Base-by-base conservation (phyloP, 23 tunicate genomes). In the Trididemnum clinides region DNA sequence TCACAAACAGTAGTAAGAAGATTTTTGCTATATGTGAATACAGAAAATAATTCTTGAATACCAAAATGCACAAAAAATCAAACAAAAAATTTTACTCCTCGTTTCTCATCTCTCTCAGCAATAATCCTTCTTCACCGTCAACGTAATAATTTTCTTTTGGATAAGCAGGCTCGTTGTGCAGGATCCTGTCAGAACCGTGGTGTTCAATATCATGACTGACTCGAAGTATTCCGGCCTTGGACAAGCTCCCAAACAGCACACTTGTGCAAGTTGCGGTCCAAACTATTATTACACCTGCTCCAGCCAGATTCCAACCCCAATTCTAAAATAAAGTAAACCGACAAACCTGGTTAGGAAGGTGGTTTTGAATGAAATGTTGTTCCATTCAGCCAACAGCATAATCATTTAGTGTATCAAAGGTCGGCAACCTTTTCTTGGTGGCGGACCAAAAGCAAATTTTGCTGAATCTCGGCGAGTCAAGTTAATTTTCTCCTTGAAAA, bases 81-180 rank as follows among this genome's bases (percentile, higher is more conserved):
- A n/a, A n/a, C n/a, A n/a, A n/a, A n/a, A n/a, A n/a, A n/a, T 15
- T 44, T 44, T 44, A 7, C 15, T 44, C 15, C 54, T 44, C 10
- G 10, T 7, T 10, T 15, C 12, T 15, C 54, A 44, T 15, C 54
- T 44, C 54, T 44, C 54, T 7, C 15, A 7, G 54, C 54, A 44
- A 44, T 44, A 44, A 7, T 44, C 69, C 4, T 44, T 19, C 21
- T 59, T 59, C 26, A 15, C 21, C 69, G 22, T 59, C 69, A 15
- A 12, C 69, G 18, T 59, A 22, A 15, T 84, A 71, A 39, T 65
- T 84, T 30, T 27, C 32, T 19, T 32, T 37, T 3, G 98, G 98
- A 64, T 93, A 93, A 21, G 98, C 98, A 21, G 98, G 98, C 31
- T 95, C 98, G 38, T 95, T 89, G 82, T 95, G 98, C 33, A 91